Evolutionary conservation across 2,113 vertebrate species (phyloP), one percentile per base, ranked within the genome.

Genomic region (Andinoacara biseriatus): DNA sequence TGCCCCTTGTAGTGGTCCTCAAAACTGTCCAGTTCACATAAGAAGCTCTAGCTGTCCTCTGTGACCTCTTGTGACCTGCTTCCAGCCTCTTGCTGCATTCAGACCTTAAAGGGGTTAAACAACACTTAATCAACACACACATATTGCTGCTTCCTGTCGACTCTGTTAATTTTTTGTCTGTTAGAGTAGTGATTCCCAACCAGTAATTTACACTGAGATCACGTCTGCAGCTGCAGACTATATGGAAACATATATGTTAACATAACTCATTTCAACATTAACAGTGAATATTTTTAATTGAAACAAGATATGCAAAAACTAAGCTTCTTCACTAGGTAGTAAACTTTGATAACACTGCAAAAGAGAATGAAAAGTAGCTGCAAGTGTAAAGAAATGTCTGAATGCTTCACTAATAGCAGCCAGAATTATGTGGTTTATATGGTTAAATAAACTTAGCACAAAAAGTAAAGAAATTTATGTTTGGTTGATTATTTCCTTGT

Each of bases 11-110:
- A 89, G 78, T 86, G 89, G 61, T 94, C 90, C 79, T 90, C 89
- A 89, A 91, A 58, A 88, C 75, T 93, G 94, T 93, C 91, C 59
- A 85, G 43, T 90, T 90, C 93, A 74, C 88, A 90, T 33, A 87
- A 83, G 87, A 92, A 85, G 92, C 90, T 69, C 90, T 84, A 3
- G 82, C 89, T 63, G 86, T 78, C 81, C 74, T 75, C 80, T 20
- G 58, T 92, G 94, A 95, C 93, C 96, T 91, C 91, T 63, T 56
- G 89, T 93, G 94, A 94, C 90, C 92, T 76, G 81, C 87, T 49
- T 90, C 89, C 67, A 88, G 86, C 87, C 83, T 87, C 89, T 88
- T 20, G 77, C 78, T 49, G 82, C 86, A 85, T 93, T 43, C 33
- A 63, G 84, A 91, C 91, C 94, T 93, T 92, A 95, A 89, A 85